Evolutionary conservation across 2,113 vertebrate genomes (phyloP).

Genomic region (Paracanthobrama guichenoti): DNA sequence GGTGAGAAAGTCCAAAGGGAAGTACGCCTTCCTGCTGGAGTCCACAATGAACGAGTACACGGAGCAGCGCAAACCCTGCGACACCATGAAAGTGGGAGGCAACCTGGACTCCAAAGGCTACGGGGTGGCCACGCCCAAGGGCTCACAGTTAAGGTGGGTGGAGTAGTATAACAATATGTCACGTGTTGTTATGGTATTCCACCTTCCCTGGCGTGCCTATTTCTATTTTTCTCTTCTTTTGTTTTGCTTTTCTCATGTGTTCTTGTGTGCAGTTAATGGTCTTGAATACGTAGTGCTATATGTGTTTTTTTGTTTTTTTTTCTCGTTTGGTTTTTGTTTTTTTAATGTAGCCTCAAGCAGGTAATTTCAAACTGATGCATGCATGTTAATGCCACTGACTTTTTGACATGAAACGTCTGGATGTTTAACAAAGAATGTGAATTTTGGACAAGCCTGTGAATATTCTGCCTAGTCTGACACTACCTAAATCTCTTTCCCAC

Average conservation of each 20-base stretch:
- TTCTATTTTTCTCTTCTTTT: slow-evolving; percentile 51
- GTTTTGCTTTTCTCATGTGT: slow-evolving; percentile 25
- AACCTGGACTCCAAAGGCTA: slow-evolving; percentile 99
- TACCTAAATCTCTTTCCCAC: slow-evolving; percentile 48
- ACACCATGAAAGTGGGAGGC: slow-evolving; percentile 99
- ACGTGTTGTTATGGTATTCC: slow-evolving; percentile 99
- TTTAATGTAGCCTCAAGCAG: slow-evolving; percentile 12
- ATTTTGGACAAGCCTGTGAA: slow-evolving; percentile 62
- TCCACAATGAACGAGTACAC: slow-evolving; percentile 99
- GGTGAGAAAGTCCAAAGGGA: slow-evolving; percentile 98
- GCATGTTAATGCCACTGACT: slow-evolving; percentile 47
- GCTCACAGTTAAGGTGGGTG: slow-evolving; percentile 99
- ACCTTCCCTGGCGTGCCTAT: slow-evolving; percentile 99
- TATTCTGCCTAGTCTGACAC: slow-evolving; percentile 59
- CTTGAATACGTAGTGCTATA: slow-evolving; percentile 61
- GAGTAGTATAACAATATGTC: slow-evolving; percentile 99
- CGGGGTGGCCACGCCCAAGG: slow-evolving; percentile 98
- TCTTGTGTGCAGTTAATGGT: slow-evolving; percentile 73
- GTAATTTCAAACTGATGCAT: slow-evolving; percentile 37
- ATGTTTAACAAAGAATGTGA: slow-evolving; percentile 38
- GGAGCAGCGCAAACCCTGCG: slow-evolving; percentile 97
- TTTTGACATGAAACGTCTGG: slow-evolving; percentile 28
- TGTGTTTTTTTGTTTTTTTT: slow-evolving; percentile 67
- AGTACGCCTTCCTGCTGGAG: slow-evolving; percentile 99
- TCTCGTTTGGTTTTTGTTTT: slow-evolving; percentile 16